Base-by-base conservation (phyloP, 2,888 invertebrate genomes). In the Apeira syringaria region DNA sequence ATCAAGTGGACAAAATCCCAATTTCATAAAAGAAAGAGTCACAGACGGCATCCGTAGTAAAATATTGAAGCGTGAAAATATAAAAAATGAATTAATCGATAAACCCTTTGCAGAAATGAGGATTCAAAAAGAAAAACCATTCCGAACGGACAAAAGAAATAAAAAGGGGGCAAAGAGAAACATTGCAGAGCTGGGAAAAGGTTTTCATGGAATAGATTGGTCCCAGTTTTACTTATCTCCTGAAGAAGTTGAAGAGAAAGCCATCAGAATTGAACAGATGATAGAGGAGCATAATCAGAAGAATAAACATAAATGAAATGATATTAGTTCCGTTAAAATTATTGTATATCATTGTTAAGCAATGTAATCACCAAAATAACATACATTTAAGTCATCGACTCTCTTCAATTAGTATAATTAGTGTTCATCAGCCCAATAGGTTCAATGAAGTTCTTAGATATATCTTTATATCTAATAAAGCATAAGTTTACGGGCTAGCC, bases 201-300 rank as follows among this genome's bases (percentile, higher is more conserved):
- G 11, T 2, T 55, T 51, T 35, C 2, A 29, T 7, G 53, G 59
- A n/a, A 51, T 44, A 13, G 38, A 43, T 29, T 53, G 53, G 15
- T 48, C 50, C 13, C 43, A 46, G 3, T 46, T 63, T 12, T 40
- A 52, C 42, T 30, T 68, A 2, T 47, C 63, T 0, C 64, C 72
- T 5, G 63, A 68, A 41, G 75, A 80, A 32, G 61, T 80, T 1
- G 69, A 66, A 30, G 59, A 69, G 36, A 59, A 59, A 18, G 50
- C 65, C 10, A 11, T 76, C 1, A 52, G 54, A 17, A 57, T 65
- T 1, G 74, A 80, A 25, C 54, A 66, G 31, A 55, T 68, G 24
- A 53, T 80, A 20, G 76, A 80, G 40, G 64, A 74, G 6, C 50
- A 74, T 43, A 69, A 77, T 29, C 59, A 60, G 8, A 62, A 59